Evolutionary conservation across 2,113 vertebrate species (phyloP), one percentile per base, ranked within the genome.

Genomic region (Parus major): DNA sequence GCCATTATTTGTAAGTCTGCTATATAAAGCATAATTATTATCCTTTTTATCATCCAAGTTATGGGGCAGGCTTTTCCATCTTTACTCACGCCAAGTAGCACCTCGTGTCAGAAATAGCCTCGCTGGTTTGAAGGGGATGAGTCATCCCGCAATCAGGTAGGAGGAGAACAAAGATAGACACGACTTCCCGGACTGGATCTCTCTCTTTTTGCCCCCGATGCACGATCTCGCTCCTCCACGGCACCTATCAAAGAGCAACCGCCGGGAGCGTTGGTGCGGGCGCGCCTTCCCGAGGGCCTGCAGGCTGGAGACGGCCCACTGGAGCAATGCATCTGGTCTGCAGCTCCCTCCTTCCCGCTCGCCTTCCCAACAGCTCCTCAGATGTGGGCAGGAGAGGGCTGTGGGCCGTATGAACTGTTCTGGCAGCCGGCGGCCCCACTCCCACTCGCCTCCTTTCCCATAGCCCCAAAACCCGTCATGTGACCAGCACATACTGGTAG

Each of bases 21-120:
- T 97, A 98, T 97, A 96, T 97, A 97, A 97, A 96, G 96, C 91
- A 72, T 97, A 98, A 97, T 98, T 97, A 97, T 97, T 96, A 96
- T 94, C 95, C 97, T 96, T 97, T 97, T 96, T 84, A 96, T 96
- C 95, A 93, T 93, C 85, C 97, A 92, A 96, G 90, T 93, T 82
- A 97, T 94, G 85, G 92, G 83, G 94, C 91, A 96, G 77, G 86
- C 91, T 89, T 85, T 92, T 90, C 88, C 87, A 97, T 95, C 94
- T 94, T 96, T 96, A 95, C 90, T 95, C 88, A 95, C 94, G 95
- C 95, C 93, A 93, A 97, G 95, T 94, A 96, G 94, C 93, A 86
- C 90, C 94, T 95, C 85, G 36, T 96, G 94, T 92, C 94, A 96
- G 94, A 92, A 96, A 96, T 95, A 96, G 94, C 93, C 94, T 88